These are phyloP conservation scores for Bergia sp. DNA, from an alignment of 92 coral and sea anemone species.

Conservation along the genomic window DNA sequence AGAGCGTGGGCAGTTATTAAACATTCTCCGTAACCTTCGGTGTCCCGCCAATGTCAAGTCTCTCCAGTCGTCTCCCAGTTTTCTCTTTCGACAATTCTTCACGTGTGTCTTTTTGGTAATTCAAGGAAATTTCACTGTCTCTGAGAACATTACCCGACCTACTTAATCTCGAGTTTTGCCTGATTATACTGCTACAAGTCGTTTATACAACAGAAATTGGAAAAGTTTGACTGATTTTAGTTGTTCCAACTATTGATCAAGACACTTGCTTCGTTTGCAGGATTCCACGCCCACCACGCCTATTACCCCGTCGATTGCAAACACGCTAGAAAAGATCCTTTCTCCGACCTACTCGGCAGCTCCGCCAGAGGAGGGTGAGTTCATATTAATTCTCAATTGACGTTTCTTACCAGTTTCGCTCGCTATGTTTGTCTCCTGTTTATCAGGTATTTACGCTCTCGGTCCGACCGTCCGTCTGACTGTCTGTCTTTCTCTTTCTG, in stretches of 20 bases:
- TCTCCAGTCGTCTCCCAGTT: too few relatives aligned
- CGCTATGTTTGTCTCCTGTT: not conserved
- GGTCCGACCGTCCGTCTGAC: not conserved
- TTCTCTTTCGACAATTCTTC: too few relatives aligned
- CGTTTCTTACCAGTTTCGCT: not conserved
- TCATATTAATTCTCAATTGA: not conserved
- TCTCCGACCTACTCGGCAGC: conserved; percentile 65
- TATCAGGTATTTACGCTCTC: not conserved
- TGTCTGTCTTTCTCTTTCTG: not conserved
- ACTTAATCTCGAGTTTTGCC: not conserved
- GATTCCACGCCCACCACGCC: conserved; percentile 78
- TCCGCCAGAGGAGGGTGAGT: conserved; percentile 47
- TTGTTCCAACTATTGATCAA: conserved; percentile 24
- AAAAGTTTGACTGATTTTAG: not conserved
- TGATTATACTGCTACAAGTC: not conserved
- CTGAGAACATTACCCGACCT: not conserved
- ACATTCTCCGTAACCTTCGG: too few relatives aligned
- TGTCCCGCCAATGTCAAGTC: too few relatives aligned
- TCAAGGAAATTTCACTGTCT: not conserved
- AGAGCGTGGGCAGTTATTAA: too few relatives aligned
- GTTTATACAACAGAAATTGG: not conserved
- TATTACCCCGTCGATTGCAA: conserved; percentile 73
- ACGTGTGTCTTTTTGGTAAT: not conserved
- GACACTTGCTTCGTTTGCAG: not conserved
- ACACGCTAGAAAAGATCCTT: conserved; percentile 80